Evolutionary conservation across 2,888 invertebrate species (phyloP).

Genomic region (Neria commutata): DNA sequence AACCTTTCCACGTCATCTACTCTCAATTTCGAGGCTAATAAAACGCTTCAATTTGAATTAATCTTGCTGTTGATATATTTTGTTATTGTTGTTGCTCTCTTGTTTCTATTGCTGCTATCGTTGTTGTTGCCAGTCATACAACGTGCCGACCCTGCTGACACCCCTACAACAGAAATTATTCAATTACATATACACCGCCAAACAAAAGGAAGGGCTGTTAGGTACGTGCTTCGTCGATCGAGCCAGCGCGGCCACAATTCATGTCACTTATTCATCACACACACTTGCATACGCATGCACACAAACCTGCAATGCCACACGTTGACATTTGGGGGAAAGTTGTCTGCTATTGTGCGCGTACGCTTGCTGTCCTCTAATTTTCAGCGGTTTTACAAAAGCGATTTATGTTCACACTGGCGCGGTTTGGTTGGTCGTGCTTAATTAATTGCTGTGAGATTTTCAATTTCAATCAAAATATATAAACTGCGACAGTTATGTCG

Average conservation of each 20-base stretch:
- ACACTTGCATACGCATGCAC: slow-evolving; percentile 3
- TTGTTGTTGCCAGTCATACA: no score
- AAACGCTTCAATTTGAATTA: slow-evolving; percentile 17
- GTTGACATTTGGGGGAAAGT: slow-evolving; percentile 9
- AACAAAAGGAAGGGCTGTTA: slow-evolving; percentile 5
- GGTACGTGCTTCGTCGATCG: no score
- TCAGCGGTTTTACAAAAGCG: not conserved
- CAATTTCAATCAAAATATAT: not conserved
- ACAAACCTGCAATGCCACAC: slow-evolving; percentile 10
- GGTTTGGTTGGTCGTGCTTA: slow-evolving; percentile 11
- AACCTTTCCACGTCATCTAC: no score
- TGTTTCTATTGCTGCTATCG: no score
- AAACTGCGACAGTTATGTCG: not conserved
- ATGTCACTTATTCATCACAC: not conserved
- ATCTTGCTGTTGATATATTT: not conserved
- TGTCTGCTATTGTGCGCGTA: not conserved
- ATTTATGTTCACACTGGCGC: not conserved
- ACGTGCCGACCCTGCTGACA: slow-evolving; percentile 1
- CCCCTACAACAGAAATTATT: slow-evolving; percentile 11
- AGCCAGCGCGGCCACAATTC: no score
- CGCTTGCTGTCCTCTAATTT: not conserved
- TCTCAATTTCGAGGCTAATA: slow-evolving; percentile 11
- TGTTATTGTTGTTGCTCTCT: no score
- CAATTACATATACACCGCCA: slow-evolving; percentile 8
- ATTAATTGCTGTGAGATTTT: slow-evolving; percentile 17